These are phyloP conservation scores for Mus minutoides DNA, from an alignment of 2,797 vertebrate species.

Conservation along the genomic window DNA sequence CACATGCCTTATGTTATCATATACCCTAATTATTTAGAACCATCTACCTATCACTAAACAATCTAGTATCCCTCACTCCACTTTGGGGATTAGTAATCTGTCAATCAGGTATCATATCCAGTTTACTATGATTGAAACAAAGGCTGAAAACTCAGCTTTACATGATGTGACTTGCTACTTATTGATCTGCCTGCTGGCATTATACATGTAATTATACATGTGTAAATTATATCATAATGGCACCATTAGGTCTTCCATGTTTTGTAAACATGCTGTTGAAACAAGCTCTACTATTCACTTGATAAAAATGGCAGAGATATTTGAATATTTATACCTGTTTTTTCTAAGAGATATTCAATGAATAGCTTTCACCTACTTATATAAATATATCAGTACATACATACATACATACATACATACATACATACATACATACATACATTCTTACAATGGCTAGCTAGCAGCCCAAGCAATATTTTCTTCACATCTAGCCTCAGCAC, in stretches of 20 bases:
- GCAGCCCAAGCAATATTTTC: not conserved
- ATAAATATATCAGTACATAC: not conserved
- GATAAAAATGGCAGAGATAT: not conserved
- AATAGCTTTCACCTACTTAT: not conserved
- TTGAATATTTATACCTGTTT: not conserved
- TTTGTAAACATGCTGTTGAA: not conserved
- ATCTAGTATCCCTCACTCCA: not conserved
- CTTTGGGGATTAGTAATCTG: not conserved
- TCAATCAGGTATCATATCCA: not conserved
- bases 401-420: not conserved
- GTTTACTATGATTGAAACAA: conserved; percentile 21
- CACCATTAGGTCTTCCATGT: not conserved
- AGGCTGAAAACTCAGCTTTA: not conserved
- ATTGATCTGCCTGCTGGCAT: not conserved
- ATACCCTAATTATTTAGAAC: not conserved
- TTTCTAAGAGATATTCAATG: conserved; percentile 18
- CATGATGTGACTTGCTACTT: not conserved
- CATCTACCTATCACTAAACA: not conserved
- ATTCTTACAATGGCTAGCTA: not conserved
- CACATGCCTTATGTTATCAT: not conserved
- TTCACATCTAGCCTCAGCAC: not conserved
- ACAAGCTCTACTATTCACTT: not conserved
- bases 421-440: not conserved
- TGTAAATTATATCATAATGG: not conserved
- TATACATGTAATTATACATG: not conserved